Conservation (phyloP, 2,888 invertebrate species). For the Malacosoma neustria region DNA sequence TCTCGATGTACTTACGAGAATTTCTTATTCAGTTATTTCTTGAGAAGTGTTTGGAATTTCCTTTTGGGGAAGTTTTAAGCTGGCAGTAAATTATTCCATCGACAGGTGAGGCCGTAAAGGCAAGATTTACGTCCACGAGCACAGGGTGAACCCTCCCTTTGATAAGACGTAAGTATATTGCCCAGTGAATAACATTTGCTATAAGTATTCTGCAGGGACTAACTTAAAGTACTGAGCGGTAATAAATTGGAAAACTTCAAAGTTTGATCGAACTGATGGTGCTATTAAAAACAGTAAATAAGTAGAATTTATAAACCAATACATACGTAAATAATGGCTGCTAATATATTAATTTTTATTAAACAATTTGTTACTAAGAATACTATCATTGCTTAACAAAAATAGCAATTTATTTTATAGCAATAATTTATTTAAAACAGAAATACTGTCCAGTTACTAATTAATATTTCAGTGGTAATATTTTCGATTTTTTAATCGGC, state of each 20-base stretch:
- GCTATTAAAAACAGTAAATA: neutral
- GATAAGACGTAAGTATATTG: slow-evolving; percentile 66
- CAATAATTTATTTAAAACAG: too few species aligned
- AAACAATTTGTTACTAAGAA: too few species aligned
- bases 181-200: slow-evolving; percentile 51
- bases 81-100: slow-evolving; percentile 71
- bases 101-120: slow-evolving; percentile 74
- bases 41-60: slow-evolving; percentile 70
- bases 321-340: too few species aligned
- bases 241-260: slow-evolving; percentile 50
- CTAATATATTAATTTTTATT: too few species aligned
- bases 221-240: slow-evolving; percentile 42
- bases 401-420: too few species aligned
- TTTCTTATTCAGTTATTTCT: slow-evolving; percentile 71
- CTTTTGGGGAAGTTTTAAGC: slow-evolving; percentile 69
- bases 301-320: too few species aligned
- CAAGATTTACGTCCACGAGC: slow-evolving; percentile 68
- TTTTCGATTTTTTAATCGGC: too few species aligned
- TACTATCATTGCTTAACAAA: too few species aligned
- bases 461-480: too few species aligned
- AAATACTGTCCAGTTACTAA: too few species aligned
- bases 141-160: slow-evolving; percentile 52
- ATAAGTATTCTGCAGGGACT: slow-evolving; percentile 56
- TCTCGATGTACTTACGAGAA: slow-evolving; percentile 41
- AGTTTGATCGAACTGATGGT: slow-evolving; percentile 11